Conservation (phyloP, 1,140 invertebrate genomes). For the Aethina tumida region DNA sequence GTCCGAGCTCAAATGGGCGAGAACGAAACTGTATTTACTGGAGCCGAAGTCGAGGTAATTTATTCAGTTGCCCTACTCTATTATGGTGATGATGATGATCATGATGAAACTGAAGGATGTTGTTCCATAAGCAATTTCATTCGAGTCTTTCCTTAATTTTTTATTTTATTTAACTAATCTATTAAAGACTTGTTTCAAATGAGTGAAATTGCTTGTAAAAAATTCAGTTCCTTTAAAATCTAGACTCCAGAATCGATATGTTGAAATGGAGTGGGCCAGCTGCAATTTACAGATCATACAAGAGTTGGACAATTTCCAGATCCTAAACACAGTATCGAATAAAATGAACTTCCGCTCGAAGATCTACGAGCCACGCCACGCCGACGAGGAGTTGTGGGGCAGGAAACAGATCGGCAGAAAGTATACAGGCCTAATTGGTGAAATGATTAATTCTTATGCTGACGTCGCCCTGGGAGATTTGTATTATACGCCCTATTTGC, state of each 20-base stretch:
- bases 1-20: too few relatives aligned
- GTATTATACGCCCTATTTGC: slow-evolving; percentile 57
- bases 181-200: too few relatives aligned
- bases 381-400: slow-evolving; percentile 54
- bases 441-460: slow-evolving; percentile 54
- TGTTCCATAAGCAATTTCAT: slow-evolving; percentile 8
- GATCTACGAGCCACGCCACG: slow-evolving; percentile 51
- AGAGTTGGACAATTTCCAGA: slow-evolving; percentile 39
- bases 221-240: too few relatives aligned
- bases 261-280: too few relatives aligned
- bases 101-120: neutral
- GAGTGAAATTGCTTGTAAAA: too few relatives aligned
- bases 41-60: too few relatives aligned
- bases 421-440: slow-evolving; percentile 58
- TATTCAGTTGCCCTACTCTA: too few relatives aligned
- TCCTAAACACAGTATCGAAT: slow-evolving; percentile 52
- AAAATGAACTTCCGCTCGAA: slow-evolving; percentile 57
- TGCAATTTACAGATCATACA: slow-evolving; percentile 8
- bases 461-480: slow-evolving; percentile 69
- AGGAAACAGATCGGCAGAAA: slow-evolving; percentile 45
- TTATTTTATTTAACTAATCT: too few relatives aligned
- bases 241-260: too few relatives aligned
- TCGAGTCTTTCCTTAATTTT: neutral
- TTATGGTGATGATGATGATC: too few relatives aligned
- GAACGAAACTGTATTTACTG: too few relatives aligned